Evolutionary conservation across 2,797 vertebrate species (phyloP).

Genomic region (Pelochelys cantorii): DNA sequence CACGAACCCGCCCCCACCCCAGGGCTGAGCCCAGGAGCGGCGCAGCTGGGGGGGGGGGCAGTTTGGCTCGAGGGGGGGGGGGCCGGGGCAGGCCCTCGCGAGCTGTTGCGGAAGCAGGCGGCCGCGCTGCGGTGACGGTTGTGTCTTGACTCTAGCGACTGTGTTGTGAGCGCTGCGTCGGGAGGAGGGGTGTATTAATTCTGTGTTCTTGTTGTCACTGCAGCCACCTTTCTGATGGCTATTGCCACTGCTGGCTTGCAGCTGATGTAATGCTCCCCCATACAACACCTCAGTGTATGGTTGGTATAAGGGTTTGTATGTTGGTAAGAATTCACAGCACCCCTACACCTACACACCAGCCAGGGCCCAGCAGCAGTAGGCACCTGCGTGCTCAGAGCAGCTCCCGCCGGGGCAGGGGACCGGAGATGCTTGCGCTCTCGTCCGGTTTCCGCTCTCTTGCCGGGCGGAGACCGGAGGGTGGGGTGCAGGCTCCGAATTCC

Average conservation of each 20-base stretch:
- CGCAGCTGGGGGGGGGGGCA: slow-evolving; percentile 10
- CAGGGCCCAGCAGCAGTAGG: slow-evolving; percentile 63
- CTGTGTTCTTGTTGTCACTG: slow-evolving; percentile 99
- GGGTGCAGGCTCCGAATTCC: background rate
- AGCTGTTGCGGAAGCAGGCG: background rate
- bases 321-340: slow-evolving; percentile 98
- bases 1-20: background rate
- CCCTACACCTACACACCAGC: slow-evolving; percentile 72
- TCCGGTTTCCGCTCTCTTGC: slow-evolving; percentile 43
- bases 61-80: background rate
- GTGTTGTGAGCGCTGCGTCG: slow-evolving; percentile 73
- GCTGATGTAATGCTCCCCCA: slow-evolving; percentile 98
- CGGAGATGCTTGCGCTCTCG: slow-evolving; percentile 20
- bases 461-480: slow-evolving; percentile 34
- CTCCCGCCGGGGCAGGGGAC: background rate
- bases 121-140: background rate
- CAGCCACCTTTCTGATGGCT: slow-evolving; percentile 99
- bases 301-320: slow-evolving; percentile 99
- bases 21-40: background rate
- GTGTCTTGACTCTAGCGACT: background rate
- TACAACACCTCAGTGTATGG: slow-evolving; percentile 99
- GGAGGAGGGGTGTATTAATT: slow-evolving; percentile 93
- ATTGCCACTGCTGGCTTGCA: slow-evolving; percentile 99
- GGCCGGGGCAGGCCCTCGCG: background rate
- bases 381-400: background rate